Evolutionary conservation across 2,113 vertebrate genomes (phyloP).

Genomic region (Actenoides hombroni): DNA sequence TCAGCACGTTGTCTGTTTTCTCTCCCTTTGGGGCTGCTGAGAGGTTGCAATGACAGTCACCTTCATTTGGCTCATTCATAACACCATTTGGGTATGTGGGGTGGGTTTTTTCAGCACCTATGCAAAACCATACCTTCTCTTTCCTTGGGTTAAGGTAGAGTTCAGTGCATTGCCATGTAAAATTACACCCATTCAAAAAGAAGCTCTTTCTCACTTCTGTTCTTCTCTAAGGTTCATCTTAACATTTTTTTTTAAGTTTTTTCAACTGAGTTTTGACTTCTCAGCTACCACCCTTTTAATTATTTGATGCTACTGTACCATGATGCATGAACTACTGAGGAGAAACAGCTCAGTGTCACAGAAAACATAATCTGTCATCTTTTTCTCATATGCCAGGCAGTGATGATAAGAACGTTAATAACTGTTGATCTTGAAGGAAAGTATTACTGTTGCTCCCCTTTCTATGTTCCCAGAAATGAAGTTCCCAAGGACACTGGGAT

Average conservation of each 20-base stretch:
- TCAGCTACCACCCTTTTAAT: neutral
- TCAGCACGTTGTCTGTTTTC: neutral
- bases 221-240: neutral
- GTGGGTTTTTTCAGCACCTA: neutral
- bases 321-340: neutral
- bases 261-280: neutral
- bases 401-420: neutral
- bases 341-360: neutral
- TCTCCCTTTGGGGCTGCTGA: neutral
- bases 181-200: neutral
- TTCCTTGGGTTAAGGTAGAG: neutral
- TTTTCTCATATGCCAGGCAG: neutral
- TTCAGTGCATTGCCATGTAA: neutral
- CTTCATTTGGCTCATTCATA: neutral
- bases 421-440: conserved; percentile 1
- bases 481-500: neutral
- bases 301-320: neutral
- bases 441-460: conserved; percentile 12
- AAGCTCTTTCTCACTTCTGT: neutral
- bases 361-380: neutral
- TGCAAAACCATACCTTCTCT: neutral
- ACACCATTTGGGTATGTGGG: neutral
- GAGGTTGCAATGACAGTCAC: neutral
- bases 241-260: neutral
- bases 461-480: conserved; percentile 21